phyloP scores from a whole-genome alignment of 2,888 invertebrate genomes.

The Acrobasis consociella region DNA sequence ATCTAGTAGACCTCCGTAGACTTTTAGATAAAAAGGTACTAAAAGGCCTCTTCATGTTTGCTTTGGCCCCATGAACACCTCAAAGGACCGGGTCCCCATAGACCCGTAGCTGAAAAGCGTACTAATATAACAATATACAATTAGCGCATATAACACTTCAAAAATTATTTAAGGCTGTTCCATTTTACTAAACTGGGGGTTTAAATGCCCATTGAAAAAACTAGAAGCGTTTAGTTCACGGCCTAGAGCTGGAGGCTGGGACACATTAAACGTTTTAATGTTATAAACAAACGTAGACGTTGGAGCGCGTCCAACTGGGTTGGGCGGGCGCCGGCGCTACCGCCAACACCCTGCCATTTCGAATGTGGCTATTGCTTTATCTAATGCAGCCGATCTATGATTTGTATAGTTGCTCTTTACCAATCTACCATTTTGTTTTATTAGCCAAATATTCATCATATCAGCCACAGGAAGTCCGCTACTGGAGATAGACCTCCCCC shows the following conservation, averaged over 20 bases:
- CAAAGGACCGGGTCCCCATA: too few relatives aligned
- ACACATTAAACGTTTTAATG: conserved; percentile 63
- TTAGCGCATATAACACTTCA: neutral
- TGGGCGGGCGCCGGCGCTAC: conserved; percentile 67
- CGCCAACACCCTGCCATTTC: conserved; percentile 50
- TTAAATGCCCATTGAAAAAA: conserved; percentile 30
- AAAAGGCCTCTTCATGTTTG: too few relatives aligned
- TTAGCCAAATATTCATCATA: too few relatives aligned
- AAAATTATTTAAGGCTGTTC: neutral
- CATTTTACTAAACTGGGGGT: neutral
- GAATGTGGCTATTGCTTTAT: conserved; percentile 61
- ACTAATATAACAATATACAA: too few relatives aligned
- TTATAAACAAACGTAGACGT: conserved; percentile 74
- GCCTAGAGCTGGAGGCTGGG: conserved; percentile 38
- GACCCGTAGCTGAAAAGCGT: too few relatives aligned
- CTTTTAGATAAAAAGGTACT: too few relatives aligned
- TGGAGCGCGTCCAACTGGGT: conserved; percentile 71
- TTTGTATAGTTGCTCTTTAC: conserved; percentile 33
- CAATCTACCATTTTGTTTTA: neutral
- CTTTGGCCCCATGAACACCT: too few relatives aligned
- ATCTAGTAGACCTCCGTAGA: too few relatives aligned
- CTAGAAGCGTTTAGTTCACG: conserved; percentile 36
- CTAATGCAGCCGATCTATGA: conserved; percentile 42
- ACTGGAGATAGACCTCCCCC: too few relatives aligned
- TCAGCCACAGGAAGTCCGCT: too few relatives aligned